Evolutionary conservation across 2,797 vertebrate genomes (phyloP), one percentile per base, ranked within the genome.

Genomic region (Antrozous pallidus): DNA sequence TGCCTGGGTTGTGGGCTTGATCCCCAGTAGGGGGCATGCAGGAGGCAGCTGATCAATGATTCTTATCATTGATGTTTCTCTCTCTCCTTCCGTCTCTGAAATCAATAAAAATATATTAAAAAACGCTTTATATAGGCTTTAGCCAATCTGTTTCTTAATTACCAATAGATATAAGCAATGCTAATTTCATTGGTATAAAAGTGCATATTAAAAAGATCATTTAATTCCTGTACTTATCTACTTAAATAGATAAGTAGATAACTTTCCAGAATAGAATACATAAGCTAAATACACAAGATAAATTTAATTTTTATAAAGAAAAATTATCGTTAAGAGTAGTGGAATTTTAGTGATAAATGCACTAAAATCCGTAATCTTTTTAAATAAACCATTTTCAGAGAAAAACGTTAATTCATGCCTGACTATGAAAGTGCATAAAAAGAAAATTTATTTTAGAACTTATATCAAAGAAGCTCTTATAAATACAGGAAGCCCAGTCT

Each of bases 401-500:
- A 71, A 92, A 92, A 94, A 38, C 36, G 84, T 78, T 81, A 65
- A 82, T 86, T 90, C 90, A 90, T 93, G 17, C 31, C 26, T 92
- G 74, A 88, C 81, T 82, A 88, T 22, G 93, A 73, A 78, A 93
- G 74, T 94, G 71, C 42, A 28, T n/a, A 90, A 91, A 92, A 95
- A 95, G 31, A 28, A 91, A 74, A 84, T 93, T 94, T 92, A 95
- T 96, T 96, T 94, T 82, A 95, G 74, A 74, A 82, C 77, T 86
- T 90, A 85, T 51, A 92, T 28, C 79, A 92, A 90, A 95, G 79
- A 24, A 5, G 5, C 36, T 65, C 73, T 54, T 54, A 38, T 31
- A 92, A 92, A 92, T 92, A 80, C 49, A 71, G 28, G 47, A 92
- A 80, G 61, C 16, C 38, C 22, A 47, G 38, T n/a, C 77, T 87